Conservation (phyloP, 2,888 invertebrate genomes). For the Phyllotreta striolata region DNA sequence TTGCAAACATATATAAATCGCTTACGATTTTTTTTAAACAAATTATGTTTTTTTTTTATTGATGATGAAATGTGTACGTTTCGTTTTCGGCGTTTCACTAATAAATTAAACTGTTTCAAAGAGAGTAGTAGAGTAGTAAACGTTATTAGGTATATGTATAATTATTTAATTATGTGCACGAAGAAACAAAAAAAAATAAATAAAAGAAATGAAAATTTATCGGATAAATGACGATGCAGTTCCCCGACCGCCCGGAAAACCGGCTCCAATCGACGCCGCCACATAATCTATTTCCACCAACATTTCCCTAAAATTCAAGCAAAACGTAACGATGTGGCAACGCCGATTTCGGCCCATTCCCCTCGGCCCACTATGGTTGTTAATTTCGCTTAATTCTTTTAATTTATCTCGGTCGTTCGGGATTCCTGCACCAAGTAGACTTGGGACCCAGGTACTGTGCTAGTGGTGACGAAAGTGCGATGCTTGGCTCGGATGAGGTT, state of each 20-base stretch:
- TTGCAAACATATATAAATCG: constrained; percentile 49
- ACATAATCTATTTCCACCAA: not conserved
- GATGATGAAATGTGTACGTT: constrained; percentile 52
- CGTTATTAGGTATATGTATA: constrained; percentile 44
- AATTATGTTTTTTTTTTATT: constrained; percentile 21
- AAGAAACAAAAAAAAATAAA: constrained; percentile 53
- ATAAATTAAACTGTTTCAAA: constrained; percentile 47
- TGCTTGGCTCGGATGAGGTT: constrained; percentile 97
- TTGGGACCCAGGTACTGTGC: constrained; percentile 89
- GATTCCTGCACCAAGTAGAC: constrained; percentile 91
- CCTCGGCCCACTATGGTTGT: constrained; percentile 39
- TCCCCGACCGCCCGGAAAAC: constrained; percentile 31
- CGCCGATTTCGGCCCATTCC: constrained; percentile 22
- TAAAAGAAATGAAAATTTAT: constrained; percentile 18
- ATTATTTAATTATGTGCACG: constrained; percentile 55
- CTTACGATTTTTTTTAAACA: constrained; percentile 38
- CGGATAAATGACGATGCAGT: constrained; percentile 26
- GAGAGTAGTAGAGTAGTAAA: constrained; percentile 48
- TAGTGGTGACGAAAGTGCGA: constrained; percentile 96
- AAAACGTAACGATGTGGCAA: not conserved
- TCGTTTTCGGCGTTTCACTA: constrained; percentile 42
- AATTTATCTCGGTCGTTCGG: constrained; percentile 62
- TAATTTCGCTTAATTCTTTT: constrained; percentile 49
- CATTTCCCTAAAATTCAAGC: not conserved
- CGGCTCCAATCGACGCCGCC: constrained; percentile 2